Evolutionary conservation across 2,113 vertebrate genomes (phyloP).

Genomic region (Morone chrysops): DNA sequence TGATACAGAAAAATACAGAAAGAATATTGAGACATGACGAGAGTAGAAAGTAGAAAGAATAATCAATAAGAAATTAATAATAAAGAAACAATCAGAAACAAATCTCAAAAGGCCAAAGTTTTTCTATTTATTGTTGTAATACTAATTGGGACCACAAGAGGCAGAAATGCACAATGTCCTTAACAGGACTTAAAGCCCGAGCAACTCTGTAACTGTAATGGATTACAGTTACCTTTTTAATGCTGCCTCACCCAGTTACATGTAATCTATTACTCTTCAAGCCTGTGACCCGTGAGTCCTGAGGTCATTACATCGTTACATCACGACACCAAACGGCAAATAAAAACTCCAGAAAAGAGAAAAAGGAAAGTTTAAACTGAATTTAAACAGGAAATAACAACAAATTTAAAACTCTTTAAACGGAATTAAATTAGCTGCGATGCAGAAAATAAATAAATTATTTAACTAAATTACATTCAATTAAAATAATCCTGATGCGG

Average conservation of each 20-base stretch:
- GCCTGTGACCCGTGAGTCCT: no score
- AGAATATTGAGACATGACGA: background rate
- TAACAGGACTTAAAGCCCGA: no score
- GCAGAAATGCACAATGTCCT: no score
- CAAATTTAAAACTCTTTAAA: background rate
- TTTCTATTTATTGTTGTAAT: no score
- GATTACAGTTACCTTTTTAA: no score
- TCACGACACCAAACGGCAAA: background rate
- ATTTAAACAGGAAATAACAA: background rate
- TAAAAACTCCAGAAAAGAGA: background rate
- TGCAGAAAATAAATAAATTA: constrained; percentile 24
- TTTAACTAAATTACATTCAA: constrained; percentile 26
- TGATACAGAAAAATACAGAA: background rate
- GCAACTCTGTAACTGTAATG: no score
- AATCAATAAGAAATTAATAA: background rate
- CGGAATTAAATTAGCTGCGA: constrained; percentile 18
- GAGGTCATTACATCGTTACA: background rate
- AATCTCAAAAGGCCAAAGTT: no score
- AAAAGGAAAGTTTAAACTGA: background rate
- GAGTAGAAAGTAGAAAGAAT: background rate
- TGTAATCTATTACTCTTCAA: no score
- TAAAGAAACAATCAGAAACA: no score
- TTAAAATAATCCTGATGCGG: constrained; percentile 29
- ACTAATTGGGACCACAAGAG: no score
- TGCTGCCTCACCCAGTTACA: no score